These are phyloP conservation scores for Acleris sparsana DNA, from an alignment of 2,888 invertebrate genomes.

Conservation along the genomic window DNA sequence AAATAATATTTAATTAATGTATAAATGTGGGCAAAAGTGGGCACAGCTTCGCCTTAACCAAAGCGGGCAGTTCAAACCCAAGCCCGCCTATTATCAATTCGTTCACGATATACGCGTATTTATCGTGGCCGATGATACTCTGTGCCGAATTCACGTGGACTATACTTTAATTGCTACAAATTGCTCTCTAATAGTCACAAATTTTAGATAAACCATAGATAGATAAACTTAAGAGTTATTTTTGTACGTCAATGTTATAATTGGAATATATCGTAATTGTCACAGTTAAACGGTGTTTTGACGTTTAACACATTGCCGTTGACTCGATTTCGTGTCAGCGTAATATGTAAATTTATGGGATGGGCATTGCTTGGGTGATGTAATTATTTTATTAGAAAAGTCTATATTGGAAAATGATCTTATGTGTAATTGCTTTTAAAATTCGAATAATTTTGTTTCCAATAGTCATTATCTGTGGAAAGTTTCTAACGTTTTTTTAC, in stretches of 20 bases:
- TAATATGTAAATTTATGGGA: too few relatives aligned
- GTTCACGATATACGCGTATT: constrained; percentile 58
- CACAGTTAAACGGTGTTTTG: constrained; percentile 30
- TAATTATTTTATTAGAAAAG: constrained; percentile 20
- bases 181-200: constrained; percentile 55
- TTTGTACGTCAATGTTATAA: constrained; percentile 20
- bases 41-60: constrained; percentile 54
- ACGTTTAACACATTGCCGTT: not conserved
- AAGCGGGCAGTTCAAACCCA: constrained; percentile 63
- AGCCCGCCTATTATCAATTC: constrained; percentile 69
- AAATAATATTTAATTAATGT: not conserved
- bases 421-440: constrained; percentile 1
- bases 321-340: too few relatives aligned
- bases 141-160: constrained; percentile 56
- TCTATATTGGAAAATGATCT: constrained; percentile 1
- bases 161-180: constrained; percentile 73
- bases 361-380: not conserved
- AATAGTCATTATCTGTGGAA: not conserved
- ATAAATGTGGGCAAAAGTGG: not conserved
- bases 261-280: constrained; percentile 34
- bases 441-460: not conserved
- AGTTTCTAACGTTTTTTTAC: too few relatives aligned
- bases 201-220: constrained; percentile 49
- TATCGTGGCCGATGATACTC: constrained; percentile 45
- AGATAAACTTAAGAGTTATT: constrained; percentile 1